Evolutionary conservation across 2,797 vertebrate species (phyloP).

Genomic region (Telmatherina bonti): DNA sequence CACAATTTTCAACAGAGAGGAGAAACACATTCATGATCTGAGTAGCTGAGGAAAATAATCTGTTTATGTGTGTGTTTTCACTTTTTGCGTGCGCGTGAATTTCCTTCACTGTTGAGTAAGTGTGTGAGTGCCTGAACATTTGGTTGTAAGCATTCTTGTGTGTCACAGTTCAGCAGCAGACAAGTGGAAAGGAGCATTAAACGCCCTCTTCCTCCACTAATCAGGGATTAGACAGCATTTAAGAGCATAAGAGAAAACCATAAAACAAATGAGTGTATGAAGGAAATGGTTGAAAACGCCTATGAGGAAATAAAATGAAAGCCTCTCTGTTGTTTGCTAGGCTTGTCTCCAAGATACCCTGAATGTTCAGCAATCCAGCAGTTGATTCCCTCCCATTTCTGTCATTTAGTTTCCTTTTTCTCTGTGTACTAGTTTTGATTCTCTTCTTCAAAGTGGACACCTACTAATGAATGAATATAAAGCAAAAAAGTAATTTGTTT

Average conservation of each 20-base stretch:
- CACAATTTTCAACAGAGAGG: slow-evolving; percentile 35
- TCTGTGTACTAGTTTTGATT: background rate
- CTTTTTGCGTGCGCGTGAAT: slow-evolving; percentile 21
- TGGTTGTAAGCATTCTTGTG: slow-evolving; percentile 53
- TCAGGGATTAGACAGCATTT: slow-evolving; percentile 79
- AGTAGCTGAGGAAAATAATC: slow-evolving; percentile 5
- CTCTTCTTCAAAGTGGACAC: background rate
- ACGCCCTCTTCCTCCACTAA: slow-evolving; percentile 71
- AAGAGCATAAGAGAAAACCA: slow-evolving; percentile 74
- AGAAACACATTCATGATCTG: slow-evolving; percentile 12
- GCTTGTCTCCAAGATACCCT: slow-evolving; percentile 31
- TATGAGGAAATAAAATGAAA: slow-evolving; percentile 52
- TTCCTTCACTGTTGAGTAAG: slow-evolving; percentile 22
- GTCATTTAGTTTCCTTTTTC: slow-evolving; percentile 20
- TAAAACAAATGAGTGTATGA: slow-evolving; percentile 69
- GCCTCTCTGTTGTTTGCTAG: slow-evolving; percentile 44
- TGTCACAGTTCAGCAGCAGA: slow-evolving; percentile 72
- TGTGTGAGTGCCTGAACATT: slow-evolving; percentile 14
- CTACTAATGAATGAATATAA: background rate
- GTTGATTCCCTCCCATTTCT: slow-evolving; percentile 45
- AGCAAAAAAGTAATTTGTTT: background rate
- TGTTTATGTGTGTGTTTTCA: slow-evolving; percentile 20
- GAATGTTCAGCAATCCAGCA: slow-evolving; percentile 18
- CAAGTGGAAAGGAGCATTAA: slow-evolving; percentile 72
- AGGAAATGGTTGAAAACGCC: slow-evolving; percentile 55